A percentile compares a stretch with the other conserved stretches of the same genome.
Evolutionary conservation across 2,113 vertebrate genomes (phyloP).

Genomic region (Apodemus sylvaticus): DNA sequence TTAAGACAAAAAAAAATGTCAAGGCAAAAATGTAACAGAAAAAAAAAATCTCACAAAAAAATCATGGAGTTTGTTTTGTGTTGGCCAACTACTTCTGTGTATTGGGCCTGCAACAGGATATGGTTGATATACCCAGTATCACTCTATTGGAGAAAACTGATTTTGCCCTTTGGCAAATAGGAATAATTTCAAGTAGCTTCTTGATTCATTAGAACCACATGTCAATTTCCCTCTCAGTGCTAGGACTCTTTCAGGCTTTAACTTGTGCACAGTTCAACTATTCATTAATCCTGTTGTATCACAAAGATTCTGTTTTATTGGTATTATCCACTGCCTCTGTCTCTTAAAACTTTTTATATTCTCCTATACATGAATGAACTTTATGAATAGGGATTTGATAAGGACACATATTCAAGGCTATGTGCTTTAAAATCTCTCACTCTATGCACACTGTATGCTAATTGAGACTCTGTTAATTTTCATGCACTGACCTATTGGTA

Average conservation of each 20-base stretch:
- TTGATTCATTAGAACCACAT: neutral
- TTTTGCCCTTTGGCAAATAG: neutral
- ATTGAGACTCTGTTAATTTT: neutral
- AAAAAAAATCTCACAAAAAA: neutral
- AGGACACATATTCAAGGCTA: neutral
- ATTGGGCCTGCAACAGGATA: neutral
- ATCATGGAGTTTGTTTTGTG: neutral
- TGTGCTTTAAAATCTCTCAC: neutral
- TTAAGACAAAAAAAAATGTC: neutral
- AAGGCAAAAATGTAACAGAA: neutral
- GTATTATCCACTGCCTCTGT: neutral
- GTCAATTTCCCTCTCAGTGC: neutral
- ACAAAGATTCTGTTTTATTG: neutral
- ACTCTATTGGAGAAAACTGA: neutral
- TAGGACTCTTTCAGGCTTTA: neutral
- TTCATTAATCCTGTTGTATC: neutral
- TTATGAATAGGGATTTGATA: neutral
- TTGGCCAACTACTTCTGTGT: neutral
- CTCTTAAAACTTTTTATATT: neutral
- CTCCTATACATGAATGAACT: neutral
- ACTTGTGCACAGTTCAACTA: neutral
- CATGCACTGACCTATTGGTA: neutral
- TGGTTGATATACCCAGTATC: neutral
- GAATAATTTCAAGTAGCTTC: neutral
- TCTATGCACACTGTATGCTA: neutral